Evolutionary conservation across 1,140 invertebrate genomes (phyloP), one percentile per base, ranked within the genome.

Genomic region (Sipha flava): DNA sequence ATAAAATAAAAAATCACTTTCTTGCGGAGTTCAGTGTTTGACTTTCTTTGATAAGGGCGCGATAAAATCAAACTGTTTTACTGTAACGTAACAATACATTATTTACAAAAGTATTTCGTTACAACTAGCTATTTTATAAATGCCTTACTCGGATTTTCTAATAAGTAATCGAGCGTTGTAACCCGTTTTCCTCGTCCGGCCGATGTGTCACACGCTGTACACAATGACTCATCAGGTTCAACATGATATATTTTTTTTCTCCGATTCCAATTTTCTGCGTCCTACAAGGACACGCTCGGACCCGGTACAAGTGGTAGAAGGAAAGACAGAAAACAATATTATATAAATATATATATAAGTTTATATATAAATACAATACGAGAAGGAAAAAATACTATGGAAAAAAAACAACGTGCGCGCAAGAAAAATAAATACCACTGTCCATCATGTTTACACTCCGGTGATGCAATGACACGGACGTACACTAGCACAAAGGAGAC

Each of bases 381-480:
- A 31, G 62, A 64, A 4, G 10, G n/a, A 37, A 64, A 64, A 52
- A 52, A 52, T n/a, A n/a, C n/a, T n/a, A n/a, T n/a, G 23, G 18
- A 64, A 66, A 47, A 70, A 45, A n/a, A 66, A 66, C n/a, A 37
- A 66, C 31, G 21, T 31, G 31, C 21, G 37, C n/a, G 37, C 59
- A 9, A 34, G 34, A 18, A 66, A 66, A 66, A 66, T 47, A 72
- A 72, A 72, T 72, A 72, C 68, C 68, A 29, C 45, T 21, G 43
- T 72, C 68, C 68, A n/a, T 49, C 68, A n/a, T 72, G 68, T 72
- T 72, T 72, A 47, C 68, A 72, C 45, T 72, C 14, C 43, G 68
- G 47, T 72, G 68, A 72, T 31, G 68, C 68, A 72, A 72, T 47
- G 68, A 72, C 68, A 72, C 68, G 68, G 68, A 47, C 68, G 40